These are phyloP conservation scores for Nothura maculosa DNA, from an alignment of 2,797 vertebrate genomes.

Conservation along the genomic window DNA sequence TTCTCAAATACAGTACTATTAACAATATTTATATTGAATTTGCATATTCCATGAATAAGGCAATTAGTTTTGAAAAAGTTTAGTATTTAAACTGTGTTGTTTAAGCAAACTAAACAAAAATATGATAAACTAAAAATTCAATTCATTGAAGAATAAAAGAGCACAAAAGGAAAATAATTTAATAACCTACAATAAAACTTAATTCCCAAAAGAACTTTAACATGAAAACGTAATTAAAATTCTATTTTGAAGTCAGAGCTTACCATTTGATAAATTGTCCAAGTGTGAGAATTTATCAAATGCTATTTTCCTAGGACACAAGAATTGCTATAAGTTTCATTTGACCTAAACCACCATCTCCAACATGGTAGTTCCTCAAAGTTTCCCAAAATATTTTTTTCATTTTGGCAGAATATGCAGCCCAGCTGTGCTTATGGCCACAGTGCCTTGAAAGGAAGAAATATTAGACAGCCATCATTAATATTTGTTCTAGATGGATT, in stretches of 20 bases:
- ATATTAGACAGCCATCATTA: not conserved
- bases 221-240: not conserved
- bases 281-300: not conserved
- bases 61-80: not conserved
- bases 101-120: not conserved
- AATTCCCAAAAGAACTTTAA: not conserved
- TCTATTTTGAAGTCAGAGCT: not conserved
- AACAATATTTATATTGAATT: not conserved
- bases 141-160: not conserved
- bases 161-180: not conserved
- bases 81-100: too few relatives aligned
- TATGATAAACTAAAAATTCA: not conserved
- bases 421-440: not conserved
- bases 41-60: not conserved
- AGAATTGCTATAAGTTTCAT: not conserved
- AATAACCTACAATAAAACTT: not conserved
- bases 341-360: not conserved
- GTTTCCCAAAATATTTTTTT: not conserved
- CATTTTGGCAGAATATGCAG: not conserved
- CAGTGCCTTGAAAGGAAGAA: not conserved
- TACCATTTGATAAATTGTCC: too few relatives aligned
- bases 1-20: not conserved
- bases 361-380: not conserved
- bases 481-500: not conserved
- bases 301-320: not conserved